Percentiles rank a stretch among this genome's conserved stretches.
Evolutionary conservation across 2,888 invertebrate genomes (phyloP).

Genomic region (Cataglyphis livida): DNA sequence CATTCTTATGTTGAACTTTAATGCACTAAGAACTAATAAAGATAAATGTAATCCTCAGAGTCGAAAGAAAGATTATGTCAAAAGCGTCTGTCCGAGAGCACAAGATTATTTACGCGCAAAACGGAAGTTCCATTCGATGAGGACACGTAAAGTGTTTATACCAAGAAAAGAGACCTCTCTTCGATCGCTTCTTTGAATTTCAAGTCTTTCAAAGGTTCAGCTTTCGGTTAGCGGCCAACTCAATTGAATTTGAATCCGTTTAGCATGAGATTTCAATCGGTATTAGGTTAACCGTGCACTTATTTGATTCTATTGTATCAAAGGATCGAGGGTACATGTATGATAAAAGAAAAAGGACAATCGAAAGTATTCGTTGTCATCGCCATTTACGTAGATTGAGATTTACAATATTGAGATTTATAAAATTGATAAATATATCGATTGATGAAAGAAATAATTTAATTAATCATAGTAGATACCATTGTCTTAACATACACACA

Average conservation of each 20-base stretch:
- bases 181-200: slow-evolving; percentile 42
- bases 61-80: slow-evolving; percentile 29
- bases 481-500: not conserved
- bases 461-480: not conserved
- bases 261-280: slow-evolving; percentile 34
- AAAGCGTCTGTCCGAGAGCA: slow-evolving; percentile 49
- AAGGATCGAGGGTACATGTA: not conserved
- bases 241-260: slow-evolving; percentile 49
- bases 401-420: slow-evolving; percentile 1
- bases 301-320: slow-evolving; percentile 29
- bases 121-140: slow-evolving; percentile 45
- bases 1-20: slow-evolving; percentile 64
- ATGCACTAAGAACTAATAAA: slow-evolving; percentile 27
- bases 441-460: not conserved
- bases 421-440: not conserved
- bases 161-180: not conserved
- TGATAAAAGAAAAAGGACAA: not conserved
- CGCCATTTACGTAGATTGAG: not conserved
- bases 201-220: slow-evolving; percentile 34
- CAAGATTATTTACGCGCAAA: slow-evolving; percentile 36
- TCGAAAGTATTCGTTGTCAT: not conserved
- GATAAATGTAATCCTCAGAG: slow-evolving; percentile 33
- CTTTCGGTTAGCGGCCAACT: slow-evolving; percentile 38
- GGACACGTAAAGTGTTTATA: slow-evolving; percentile 3
- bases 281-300: slow-evolving; percentile 46